Percentiles rank a stretch among this genome's conserved stretches.
These are phyloP conservation scores for Rhabdomys pumilio DNA, from an alignment of 2,797 vertebrate genomes.

Conservation along the genomic window DNA sequence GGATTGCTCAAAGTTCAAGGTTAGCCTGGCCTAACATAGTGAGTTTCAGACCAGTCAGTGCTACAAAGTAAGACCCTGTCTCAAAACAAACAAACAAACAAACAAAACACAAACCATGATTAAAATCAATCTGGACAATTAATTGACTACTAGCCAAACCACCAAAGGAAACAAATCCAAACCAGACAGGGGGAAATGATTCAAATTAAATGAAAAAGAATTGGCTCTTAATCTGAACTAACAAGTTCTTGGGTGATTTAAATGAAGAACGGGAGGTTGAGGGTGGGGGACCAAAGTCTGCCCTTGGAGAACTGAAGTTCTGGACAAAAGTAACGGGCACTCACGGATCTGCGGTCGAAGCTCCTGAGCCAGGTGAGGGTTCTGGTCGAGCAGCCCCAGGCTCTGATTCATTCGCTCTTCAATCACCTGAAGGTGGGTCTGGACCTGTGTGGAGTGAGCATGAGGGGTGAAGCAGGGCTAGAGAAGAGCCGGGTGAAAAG, in stretches of 20 bases:
- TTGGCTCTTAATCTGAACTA: neutral
- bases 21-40: neutral
- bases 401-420: constrained; percentile 97
- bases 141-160: neutral
- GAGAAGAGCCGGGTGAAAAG: neutral
- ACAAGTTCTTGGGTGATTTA: neutral
- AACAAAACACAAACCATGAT: neutral
- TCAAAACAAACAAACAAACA: neutral
- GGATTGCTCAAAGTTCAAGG: neutral
- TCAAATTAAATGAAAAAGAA: constrained; percentile 25
- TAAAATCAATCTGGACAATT: neutral
- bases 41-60: neutral
- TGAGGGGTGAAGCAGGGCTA: neutral
- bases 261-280: neutral
- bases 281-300: neutral
- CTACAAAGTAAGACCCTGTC: neutral
- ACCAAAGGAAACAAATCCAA: neutral
- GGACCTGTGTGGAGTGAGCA: constrained; percentile 88
- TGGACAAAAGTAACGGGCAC: constrained; percentile 30
- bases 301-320: neutral
- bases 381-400: constrained; percentile 94
- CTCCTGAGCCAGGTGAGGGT: constrained; percentile 92
- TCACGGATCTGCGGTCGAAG: constrained; percentile 94
- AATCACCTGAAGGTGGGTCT: constrained; percentile 96
- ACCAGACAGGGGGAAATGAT: neutral